These are phyloP conservation scores for Lasiurus cinereus DNA, from an alignment of 2,113 vertebrate species.

Conservation along the genomic window DNA sequence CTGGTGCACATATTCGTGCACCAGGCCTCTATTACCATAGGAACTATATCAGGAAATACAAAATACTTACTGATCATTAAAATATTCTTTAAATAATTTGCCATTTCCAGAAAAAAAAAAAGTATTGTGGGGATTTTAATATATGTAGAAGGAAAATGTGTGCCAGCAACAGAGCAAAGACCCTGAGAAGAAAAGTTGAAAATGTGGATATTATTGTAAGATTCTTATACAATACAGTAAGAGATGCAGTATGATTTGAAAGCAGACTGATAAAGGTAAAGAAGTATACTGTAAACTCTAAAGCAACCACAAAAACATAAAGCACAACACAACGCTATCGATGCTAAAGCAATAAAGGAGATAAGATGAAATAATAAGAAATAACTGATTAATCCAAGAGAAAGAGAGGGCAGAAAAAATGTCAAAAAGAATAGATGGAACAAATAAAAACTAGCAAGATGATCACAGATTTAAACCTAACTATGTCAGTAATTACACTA, in stretches of 20 bases:
- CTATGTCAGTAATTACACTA: too few relatives aligned
- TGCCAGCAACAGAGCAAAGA: not conserved
- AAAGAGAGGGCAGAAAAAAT: not conserved
- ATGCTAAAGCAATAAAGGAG: not conserved
- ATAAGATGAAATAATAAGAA: conserved; percentile 1
- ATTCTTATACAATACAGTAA: not conserved
- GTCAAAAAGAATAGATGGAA: not conserved
- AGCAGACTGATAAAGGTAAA: not conserved
- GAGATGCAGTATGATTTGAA: not conserved
- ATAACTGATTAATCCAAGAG: not conserved
- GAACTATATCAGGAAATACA: not conserved
- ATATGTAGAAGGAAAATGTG: not conserved
- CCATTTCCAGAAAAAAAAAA: not conserved
- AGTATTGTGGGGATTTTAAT: not conserved
- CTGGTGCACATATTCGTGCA: too few relatives aligned
- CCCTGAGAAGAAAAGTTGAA: not conserved
- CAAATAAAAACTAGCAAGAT: not conserved
- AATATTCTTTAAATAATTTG: not conserved
- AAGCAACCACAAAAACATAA: not conserved
- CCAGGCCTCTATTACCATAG: too few relatives aligned
- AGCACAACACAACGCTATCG: not conserved
- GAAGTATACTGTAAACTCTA: not conserved
- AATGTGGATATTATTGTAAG: not conserved
- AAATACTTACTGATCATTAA: not conserved
- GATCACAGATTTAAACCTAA: not conserved